A percentile compares a stretch with the other conserved stretches of the same genome.
These are phyloP conservation scores for Thymelicus acteon DNA, from an alignment of 2,888 invertebrate species.

Conservation along the genomic window DNA sequence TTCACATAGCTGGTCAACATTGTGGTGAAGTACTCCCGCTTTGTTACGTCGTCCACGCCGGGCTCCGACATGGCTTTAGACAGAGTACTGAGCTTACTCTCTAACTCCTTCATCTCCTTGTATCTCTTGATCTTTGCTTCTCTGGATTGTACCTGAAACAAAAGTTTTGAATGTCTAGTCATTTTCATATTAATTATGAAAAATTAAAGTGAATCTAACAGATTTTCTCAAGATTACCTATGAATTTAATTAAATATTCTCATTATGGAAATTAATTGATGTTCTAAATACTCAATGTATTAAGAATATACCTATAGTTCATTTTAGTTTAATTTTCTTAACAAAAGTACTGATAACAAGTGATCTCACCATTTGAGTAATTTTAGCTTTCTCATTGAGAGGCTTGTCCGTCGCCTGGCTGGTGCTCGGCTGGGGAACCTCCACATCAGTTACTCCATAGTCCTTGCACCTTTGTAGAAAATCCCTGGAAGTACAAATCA, in stretches of 20 bases:
- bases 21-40: slow-evolving; percentile 92
- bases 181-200: too few relatives aligned
- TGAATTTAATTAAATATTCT: too few relatives aligned
- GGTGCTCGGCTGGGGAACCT: slow-evolving; percentile 61
- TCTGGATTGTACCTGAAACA: slow-evolving; percentile 83
- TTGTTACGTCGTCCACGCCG: slow-evolving; percentile 89
- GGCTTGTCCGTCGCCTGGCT: slow-evolving; percentile 50
- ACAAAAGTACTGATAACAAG: not conserved
- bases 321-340: not conserved
- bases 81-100: slow-evolving; percentile 88
- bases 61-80: slow-evolving; percentile 86
- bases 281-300: too few relatives aligned
- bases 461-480: slow-evolving; percentile 92
- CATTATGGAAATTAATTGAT: too few relatives aligned
- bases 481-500: slow-evolving; percentile 83
- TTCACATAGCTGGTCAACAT: slow-evolving; percentile 90
- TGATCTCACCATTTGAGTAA: slow-evolving; percentile 66
- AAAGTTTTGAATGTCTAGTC: not conserved
- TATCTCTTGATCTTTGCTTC: slow-evolving; percentile 92
- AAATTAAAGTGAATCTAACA: too few relatives aligned
- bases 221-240: too few relatives aligned
- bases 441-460: slow-evolving; percentile 89
- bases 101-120: slow-evolving; percentile 91
- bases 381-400: slow-evolving; percentile 70
- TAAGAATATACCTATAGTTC: too few relatives aligned